Conservation (phyloP, 2,888 invertebrate species). For the Phrixothrix hirtus region DNA sequence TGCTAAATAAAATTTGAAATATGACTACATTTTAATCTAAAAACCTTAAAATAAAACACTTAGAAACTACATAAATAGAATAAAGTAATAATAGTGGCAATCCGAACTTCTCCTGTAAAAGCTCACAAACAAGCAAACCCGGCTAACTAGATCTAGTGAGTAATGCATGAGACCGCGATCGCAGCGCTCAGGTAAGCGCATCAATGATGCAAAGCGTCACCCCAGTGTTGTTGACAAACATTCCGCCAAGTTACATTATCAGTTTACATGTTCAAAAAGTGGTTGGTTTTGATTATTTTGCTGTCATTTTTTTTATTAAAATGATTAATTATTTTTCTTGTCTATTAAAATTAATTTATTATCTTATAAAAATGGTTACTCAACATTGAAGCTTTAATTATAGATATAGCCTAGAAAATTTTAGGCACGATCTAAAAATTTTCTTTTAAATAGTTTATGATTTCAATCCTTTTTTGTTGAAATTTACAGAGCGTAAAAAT, state of each 20-base stretch:
- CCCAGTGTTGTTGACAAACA: constrained; percentile 45
- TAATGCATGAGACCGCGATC: constrained; percentile 53
- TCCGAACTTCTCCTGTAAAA: constrained; percentile 40
- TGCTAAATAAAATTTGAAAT: too few species aligned
- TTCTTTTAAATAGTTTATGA: too few species aligned
- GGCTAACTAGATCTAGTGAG: constrained; percentile 54
- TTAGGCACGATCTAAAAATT: too few species aligned
- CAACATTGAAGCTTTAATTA: too few species aligned
- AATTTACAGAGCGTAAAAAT: too few species aligned
- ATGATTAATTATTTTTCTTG: neutral
- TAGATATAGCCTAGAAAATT: too few species aligned
- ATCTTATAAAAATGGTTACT: too few species aligned
- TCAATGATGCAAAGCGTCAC: constrained; percentile 52
- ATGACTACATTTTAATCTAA: too few species aligned
- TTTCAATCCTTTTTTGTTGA: too few species aligned
- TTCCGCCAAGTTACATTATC: constrained; percentile 27
- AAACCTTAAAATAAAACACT: too few species aligned
- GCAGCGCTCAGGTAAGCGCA: constrained; percentile 50
- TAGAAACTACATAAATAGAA: constrained; percentile 17
- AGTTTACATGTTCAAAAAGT: constrained; percentile 17
- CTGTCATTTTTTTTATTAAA: neutral
- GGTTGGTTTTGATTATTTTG: constrained; percentile 1
- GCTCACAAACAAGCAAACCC: constrained; percentile 40
- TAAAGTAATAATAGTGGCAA: constrained; percentile 35
- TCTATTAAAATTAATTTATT: too few species aligned